phyloP scores from a whole-genome alignment of 2,113 vertebrate genomes.

The Alaudala cheleensis region DNA sequence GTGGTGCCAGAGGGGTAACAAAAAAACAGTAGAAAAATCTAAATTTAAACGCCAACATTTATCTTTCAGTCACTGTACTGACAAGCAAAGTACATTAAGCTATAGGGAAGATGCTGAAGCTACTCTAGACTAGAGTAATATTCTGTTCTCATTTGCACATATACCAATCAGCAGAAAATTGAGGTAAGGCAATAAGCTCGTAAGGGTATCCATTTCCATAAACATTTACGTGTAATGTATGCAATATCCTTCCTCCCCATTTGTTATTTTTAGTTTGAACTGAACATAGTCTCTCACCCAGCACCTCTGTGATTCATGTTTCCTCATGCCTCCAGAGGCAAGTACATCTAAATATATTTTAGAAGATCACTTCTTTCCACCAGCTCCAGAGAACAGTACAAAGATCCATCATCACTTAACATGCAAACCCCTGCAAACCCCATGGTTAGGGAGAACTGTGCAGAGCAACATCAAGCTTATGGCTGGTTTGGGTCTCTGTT shows the following conservation, averaged over 20 bases:
- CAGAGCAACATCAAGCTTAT: background rate
- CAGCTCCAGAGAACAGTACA: rapidly evolving
- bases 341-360: background rate
- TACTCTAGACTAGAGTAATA: background rate
- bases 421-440: background rate
- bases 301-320: background rate
- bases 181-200: background rate
- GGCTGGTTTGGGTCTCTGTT: background rate
- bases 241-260: background rate
- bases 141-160: background rate
- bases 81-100: background rate
- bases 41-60: background rate
- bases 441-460: background rate
- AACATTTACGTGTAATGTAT: background rate
- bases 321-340: background rate
- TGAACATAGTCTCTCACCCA: background rate
- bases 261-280: slow-evolving; percentile 18
- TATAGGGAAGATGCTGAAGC: background rate
- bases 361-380: background rate
- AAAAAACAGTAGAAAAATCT: background rate
- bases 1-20: background rate
- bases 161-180: background rate
- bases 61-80: background rate
- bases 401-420: background rate
- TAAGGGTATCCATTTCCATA: background rate